Base-by-base conservation (phyloP, 2,797 vertebrate species). In the Gymnoscopelus microlampas region DNA sequence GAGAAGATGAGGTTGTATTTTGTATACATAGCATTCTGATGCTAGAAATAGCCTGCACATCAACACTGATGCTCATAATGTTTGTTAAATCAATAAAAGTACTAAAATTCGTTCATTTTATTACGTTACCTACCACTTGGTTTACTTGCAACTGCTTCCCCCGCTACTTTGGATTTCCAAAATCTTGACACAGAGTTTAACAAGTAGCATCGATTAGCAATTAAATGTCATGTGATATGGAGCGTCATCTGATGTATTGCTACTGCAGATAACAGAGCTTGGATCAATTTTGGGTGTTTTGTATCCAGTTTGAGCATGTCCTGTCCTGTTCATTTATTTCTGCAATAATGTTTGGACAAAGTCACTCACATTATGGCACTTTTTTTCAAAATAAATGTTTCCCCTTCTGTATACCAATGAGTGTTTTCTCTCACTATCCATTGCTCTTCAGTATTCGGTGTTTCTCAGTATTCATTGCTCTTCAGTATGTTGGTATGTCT, bases 221-320 rank as follows among this genome's bases (percentile, higher is more conserved):
- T 79, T 77, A 72, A 80, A 76, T 80, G 58, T 63, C 26, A 4
- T 61, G 48, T 32, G 15, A 62, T 83, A 82, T 71, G 85, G 79
- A 77, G 68, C 10, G 11, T 10, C 1, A 8, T 65, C 53, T 35
- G 68, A 76, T 78, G 77, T 10, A 29, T 58, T 54, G 26, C 15
- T 51, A 39, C 54, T 70, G 56, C 71, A 73, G 66, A 76, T 13
- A 32, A 53, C 51, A 44, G 39, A 8, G 7, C 3, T 32, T 53
- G 1, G 9, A 50, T 58, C 47, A 66, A 68, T 50, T 3, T 50
- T 19, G 47, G 14, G 1, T 53, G 26, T 48, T 73, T 70, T 23
- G 6, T 53, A 44, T 47, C 7, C 64, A 19, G 47, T 32, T 65
- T 60, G 39, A 78, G 83, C 88, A 91, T 90, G 80, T 73, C 76